A percentile compares a stretch with the other conserved stretches of the same genome.
Conservation (phyloP, 2,797 vertebrate species). For the Cuniculus paca region DNA sequence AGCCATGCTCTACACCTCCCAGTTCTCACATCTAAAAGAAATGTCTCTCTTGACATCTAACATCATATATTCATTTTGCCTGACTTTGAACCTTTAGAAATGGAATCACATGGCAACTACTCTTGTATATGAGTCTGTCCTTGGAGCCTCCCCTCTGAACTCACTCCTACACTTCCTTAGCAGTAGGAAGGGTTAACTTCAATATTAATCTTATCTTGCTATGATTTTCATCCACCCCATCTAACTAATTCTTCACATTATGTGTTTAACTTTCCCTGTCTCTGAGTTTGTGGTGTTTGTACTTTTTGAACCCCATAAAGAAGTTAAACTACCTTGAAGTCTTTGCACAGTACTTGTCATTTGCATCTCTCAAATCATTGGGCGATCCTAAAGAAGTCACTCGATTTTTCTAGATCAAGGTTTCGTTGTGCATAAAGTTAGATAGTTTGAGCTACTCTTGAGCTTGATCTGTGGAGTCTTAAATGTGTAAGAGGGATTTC, state of each 20-base stretch:
- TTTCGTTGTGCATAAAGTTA: not conserved
- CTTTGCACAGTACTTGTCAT: not conserved
- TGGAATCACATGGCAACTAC: not conserved
- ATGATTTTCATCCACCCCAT: not conserved
- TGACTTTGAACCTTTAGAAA: not conserved
- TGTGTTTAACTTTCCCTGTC: not conserved
- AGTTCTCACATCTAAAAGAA: not conserved
- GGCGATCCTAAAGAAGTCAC: not conserved
- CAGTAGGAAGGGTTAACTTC: not conserved
- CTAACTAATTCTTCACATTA: not conserved
- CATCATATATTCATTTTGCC: not conserved
- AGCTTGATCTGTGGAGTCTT: not conserved
- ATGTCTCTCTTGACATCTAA: not conserved
- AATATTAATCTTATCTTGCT: not conserved
- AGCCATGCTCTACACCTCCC: fast-evolving
- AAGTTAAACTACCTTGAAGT: not conserved
- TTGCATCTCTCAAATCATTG: not conserved
- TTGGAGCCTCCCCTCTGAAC: not conserved
- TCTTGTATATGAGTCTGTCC: not conserved
- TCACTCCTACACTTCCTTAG: not conserved
- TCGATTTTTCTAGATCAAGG: not conserved
- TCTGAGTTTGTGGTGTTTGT: not conserved
- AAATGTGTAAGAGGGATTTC: not conserved
- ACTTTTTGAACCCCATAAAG: not conserved
- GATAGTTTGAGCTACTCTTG: not conserved